These are phyloP conservation scores for Nibea coibor DNA, from an alignment of 2,113 vertebrate species.

Conservation along the genomic window DNA sequence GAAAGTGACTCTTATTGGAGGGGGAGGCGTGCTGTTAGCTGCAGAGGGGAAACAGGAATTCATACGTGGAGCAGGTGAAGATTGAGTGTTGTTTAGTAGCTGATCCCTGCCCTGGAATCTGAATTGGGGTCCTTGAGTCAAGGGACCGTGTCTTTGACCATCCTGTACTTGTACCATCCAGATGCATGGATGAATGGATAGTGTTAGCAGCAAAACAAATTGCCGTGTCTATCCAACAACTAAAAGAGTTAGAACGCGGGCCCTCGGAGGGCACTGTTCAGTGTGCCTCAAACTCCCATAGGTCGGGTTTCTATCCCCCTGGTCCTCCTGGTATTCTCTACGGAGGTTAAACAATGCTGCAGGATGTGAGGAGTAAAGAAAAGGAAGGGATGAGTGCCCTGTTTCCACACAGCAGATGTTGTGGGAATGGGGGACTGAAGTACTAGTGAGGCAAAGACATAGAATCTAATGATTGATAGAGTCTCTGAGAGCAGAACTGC, in stretches of 20 bases:
- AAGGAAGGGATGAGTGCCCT: conserved; percentile 60
- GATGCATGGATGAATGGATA: conserved; percentile 14
- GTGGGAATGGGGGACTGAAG: conserved; percentile 67
- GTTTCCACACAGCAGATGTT: conserved; percentile 73
- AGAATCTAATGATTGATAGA: conserved; percentile 72
- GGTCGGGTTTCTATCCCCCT: conserved; percentile 26
- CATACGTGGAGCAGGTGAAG: neutral
- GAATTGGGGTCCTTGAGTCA: neutral
- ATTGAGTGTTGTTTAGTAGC: neutral
- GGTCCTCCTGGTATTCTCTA: conserved; percentile 39
- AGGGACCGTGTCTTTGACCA: neutral
- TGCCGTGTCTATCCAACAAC: conserved; percentile 11
- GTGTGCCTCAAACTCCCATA: conserved; percentile 50
- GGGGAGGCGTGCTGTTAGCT: neutral
- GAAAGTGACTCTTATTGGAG: neutral
- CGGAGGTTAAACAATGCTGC: conserved; percentile 49
- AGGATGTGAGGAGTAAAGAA: conserved; percentile 49
- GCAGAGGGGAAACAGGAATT: neutral
- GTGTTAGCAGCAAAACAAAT: conserved; percentile 47
- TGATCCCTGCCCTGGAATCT: conserved; percentile 4
- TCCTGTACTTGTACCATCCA: neutral
- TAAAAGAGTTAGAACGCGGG: conserved; percentile 30
- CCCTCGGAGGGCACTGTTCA: conserved; percentile 30
- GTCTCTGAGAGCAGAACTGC: conserved; percentile 51
- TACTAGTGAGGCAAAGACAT: conserved; percentile 65